These are phyloP conservation scores for Dermolepida albohirtum DNA, from an alignment of 2,888 invertebrate species.

Conservation along the genomic window DNA sequence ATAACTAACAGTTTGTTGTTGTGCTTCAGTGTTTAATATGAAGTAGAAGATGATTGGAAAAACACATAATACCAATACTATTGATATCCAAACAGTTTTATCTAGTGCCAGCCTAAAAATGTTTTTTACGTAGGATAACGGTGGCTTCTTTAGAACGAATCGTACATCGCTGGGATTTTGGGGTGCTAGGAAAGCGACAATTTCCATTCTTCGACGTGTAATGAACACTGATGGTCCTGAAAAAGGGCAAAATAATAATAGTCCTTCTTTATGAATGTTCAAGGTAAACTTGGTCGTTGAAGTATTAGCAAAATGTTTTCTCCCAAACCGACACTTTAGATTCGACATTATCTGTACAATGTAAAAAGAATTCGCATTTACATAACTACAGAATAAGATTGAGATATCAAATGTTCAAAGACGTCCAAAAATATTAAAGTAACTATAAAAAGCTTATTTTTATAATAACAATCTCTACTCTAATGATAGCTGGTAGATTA, in stretches of 20 bases:
- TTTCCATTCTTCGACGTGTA: slow-evolving; percentile 46
- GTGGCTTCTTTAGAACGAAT: slow-evolving; percentile 66
- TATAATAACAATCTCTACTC: too few relatives aligned
- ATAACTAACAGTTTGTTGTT: slow-evolving; percentile 43
- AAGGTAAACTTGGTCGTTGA: too few relatives aligned
- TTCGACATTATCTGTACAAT: too few relatives aligned
- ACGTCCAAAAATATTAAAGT: too few relatives aligned
- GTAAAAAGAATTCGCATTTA: too few relatives aligned
- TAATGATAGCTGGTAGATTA: too few relatives aligned
- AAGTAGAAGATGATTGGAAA: slow-evolving; percentile 56
- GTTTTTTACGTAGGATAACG: slow-evolving; percentile 65
- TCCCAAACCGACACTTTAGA: too few relatives aligned
- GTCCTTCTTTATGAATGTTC: too few relatives aligned
- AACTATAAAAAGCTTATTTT: too few relatives aligned
- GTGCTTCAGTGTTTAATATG: slow-evolving; percentile 60
- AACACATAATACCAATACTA: slow-evolving; percentile 55
- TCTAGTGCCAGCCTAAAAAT: slow-evolving; percentile 66
- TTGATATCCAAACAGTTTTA: slow-evolving; percentile 64
- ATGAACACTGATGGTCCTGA: slow-evolving; percentile 46
- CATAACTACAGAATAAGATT: too few relatives aligned
- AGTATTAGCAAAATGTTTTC: too few relatives aligned
- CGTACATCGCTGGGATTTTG: slow-evolving; percentile 50
- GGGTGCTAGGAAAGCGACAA: slow-evolving; percentile 50
- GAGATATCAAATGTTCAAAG: too few relatives aligned
- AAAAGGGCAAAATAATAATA: neutral